Evolutionary conservation across 2,888 invertebrate genomes (phyloP), one percentile per base, ranked within the genome.

Genomic region (Trissolcus brochymenae): DNA sequence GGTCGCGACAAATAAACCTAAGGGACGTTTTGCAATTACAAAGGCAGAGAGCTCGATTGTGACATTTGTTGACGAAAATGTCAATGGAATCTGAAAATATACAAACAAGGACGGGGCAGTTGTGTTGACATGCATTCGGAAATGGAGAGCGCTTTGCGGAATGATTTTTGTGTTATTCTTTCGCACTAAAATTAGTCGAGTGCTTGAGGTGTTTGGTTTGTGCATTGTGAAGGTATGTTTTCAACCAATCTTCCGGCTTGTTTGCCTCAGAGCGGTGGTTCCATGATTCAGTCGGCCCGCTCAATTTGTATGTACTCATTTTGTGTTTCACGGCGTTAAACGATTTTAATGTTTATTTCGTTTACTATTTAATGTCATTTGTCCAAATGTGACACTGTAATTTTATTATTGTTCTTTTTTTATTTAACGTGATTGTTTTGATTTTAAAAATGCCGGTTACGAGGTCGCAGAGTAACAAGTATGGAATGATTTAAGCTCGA

Each of bases 221-320:
- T 16, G 49, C n/a, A 14, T 49, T 16, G 49, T 49, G 49, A 49
- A 49, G 49, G 49, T 49, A 43, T 43, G 49, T 49, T 49, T 49
- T 16, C 16, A 49, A 49, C 49, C 49, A 16, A 49, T 16, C 49
- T 49, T n/a, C 16, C 16, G 49, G 16, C 16, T 49, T 49, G 49
- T 49, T 49, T 49, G n/a, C 49, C 49, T 43, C 11, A 2, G 43
- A 14, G 43, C 43, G 3, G 43, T 43, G 43, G n/a, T 9, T n/a
- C 11, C 1, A 43, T 43, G n/a, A 43, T 19, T 19, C 19, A 19
- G 19, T 19, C 13, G 41, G 9, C 41, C 13, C n/a, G 43, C 43
- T 43, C 6, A 16, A 49, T 49, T 49, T 49, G 14, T n/a, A 49
- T 49, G 14, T n/a, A 49, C n/a, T 16, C 16, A 2, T 49, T 16